These are phyloP conservation scores for Sclerurus mexicanus DNA, from an alignment of 2,113 vertebrate genomes.

Conservation along the genomic window DNA sequence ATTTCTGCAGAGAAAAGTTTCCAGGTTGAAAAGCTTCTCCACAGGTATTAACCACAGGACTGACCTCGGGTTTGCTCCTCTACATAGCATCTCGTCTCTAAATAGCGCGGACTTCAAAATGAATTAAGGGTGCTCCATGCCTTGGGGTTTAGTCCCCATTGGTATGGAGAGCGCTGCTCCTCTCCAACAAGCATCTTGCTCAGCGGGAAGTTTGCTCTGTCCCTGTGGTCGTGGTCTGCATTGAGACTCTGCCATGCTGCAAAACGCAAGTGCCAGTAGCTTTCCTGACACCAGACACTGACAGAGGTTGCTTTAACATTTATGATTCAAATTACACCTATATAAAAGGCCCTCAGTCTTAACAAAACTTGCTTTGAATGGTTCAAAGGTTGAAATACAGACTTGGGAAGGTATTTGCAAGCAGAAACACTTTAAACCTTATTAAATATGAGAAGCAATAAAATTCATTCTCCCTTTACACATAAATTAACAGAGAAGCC, in stretches of 20 bases:
- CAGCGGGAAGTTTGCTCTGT: background rate
- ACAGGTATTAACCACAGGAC: background rate
- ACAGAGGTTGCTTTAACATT: background rate
- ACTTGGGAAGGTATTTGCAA: background rate
- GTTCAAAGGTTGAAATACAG: background rate
- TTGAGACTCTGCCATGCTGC: background rate
- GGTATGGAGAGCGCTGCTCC: background rate
- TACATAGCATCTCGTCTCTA: background rate
- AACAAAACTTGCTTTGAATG: background rate
- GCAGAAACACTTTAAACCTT: background rate
- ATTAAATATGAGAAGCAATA: background rate
- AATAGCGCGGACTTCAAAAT: background rate
- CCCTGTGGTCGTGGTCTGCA: accelerated
- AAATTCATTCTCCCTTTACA: background rate
- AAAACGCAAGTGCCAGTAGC: accelerated
- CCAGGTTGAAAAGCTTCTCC: background rate
- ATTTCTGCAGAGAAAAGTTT: background rate
- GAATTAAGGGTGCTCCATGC: background rate
- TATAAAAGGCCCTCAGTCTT: background rate
- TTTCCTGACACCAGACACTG: background rate
- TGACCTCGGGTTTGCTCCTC: background rate
- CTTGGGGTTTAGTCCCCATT: background rate
- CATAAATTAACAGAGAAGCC: background rate
- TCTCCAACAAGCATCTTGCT: background rate
- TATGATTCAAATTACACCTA: background rate